A percentile compares a stretch with the other conserved stretches of the same genome.
Conservation (phyloP, 2,888 invertebrate species). For the Pinctada fucata region DNA sequence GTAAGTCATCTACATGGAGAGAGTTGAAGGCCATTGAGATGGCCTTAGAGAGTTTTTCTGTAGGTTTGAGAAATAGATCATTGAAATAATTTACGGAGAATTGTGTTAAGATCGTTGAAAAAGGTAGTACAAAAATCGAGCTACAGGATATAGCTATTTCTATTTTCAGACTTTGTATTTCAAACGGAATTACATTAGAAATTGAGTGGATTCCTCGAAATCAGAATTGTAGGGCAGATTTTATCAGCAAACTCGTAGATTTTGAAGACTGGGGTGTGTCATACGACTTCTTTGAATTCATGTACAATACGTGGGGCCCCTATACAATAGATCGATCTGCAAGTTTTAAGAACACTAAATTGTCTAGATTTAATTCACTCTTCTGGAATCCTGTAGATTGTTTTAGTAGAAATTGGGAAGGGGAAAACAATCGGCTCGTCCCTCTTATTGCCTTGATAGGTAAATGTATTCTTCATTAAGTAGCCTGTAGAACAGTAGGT, state of each 20-base stretch:
- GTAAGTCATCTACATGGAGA: no score
- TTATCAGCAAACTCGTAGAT: conserved; percentile 28
- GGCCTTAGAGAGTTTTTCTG: no score
- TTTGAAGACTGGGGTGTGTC: conserved; percentile 31
- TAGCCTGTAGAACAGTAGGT: not conserved
- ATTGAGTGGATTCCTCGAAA: conserved; percentile 27
- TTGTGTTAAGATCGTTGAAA: conserved; percentile 22
- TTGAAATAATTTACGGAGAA: no score
- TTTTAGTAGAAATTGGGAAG: not conserved
- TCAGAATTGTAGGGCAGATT: conserved; percentile 29
- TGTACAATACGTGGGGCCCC: conserved; percentile 35
- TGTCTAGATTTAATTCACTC: conserved; percentile 2
- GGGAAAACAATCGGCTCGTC: not conserved
- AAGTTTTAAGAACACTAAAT: conserved; percentile 29
- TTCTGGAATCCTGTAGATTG: not conserved
- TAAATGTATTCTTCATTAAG: not conserved
- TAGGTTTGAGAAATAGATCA: no score
- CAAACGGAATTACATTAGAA: conserved; percentile 10
- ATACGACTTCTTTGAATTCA: conserved; percentile 23
- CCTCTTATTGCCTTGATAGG: not conserved
- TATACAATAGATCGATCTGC: conserved; percentile 41
- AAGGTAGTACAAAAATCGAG: conserved; percentile 26
- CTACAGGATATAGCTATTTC: conserved; percentile 14
- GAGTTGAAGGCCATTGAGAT: no score
- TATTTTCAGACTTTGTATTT: conserved; percentile 5